These are phyloP conservation scores for Drosophila parthenogenetica DNA, from an alignment of 2,888 invertebrate species.

Conservation along the genomic window DNA sequence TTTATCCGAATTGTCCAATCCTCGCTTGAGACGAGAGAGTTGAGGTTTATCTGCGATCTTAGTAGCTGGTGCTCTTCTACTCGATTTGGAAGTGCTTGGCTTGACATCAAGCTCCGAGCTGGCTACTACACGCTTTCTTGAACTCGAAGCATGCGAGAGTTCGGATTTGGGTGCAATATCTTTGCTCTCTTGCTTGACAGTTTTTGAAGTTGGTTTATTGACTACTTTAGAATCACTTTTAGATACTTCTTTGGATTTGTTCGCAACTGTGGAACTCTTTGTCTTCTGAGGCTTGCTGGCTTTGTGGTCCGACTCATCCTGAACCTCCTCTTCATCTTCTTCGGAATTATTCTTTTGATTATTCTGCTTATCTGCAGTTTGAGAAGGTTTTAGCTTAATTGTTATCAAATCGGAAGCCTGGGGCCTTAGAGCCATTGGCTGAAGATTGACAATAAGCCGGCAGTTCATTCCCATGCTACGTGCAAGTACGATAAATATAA, in stretches of 20 bases:
- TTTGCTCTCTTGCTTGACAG: slow-evolving; percentile 11
- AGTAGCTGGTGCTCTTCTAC: slow-evolving; percentile 2
- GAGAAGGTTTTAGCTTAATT: slow-evolving; percentile 84
- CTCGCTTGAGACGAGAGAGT: slow-evolving; percentile 47
- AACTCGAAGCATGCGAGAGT: background rate
- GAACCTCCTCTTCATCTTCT: slow-evolving; percentile 26
- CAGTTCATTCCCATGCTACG: slow-evolving; percentile 93
- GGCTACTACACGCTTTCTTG: background rate
- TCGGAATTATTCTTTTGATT: background rate
- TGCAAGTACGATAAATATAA: slow-evolving; percentile 91
- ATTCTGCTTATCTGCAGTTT: no score
- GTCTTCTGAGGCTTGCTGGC: slow-evolving; percentile 18
- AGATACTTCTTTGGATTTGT: background rate
- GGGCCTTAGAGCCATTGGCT: slow-evolving; percentile 91
- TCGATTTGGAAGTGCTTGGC: slow-evolving; percentile 8
- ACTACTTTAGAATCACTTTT: background rate
- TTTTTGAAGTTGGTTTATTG: background rate
- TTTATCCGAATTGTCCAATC: background rate
- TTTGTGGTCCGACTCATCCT: slow-evolving; percentile 19
- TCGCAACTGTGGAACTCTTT: background rate
- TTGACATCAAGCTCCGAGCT: slow-evolving; percentile 6
- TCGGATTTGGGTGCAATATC: background rate
- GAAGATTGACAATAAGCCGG: slow-evolving; percentile 92
- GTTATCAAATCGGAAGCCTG: slow-evolving; percentile 88
- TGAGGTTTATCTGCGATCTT: slow-evolving; percentile 33